Evolutionary conservation across 2,888 invertebrate species (phyloP).

Genomic region (Hyppa rectilinea): DNA sequence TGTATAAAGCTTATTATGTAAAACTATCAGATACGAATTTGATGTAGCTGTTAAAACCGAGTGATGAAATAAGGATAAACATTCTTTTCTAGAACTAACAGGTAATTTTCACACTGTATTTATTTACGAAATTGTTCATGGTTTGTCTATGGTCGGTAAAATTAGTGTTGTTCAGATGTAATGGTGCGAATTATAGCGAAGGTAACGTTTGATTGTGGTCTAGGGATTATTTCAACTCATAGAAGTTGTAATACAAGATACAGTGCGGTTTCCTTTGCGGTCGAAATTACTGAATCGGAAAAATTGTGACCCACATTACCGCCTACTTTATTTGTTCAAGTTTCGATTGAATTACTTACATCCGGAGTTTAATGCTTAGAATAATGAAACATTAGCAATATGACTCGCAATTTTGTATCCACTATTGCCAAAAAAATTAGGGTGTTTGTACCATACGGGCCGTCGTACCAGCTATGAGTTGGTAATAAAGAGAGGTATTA

Average conservation of each 20-base stretch:
- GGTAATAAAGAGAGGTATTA: too few relatives aligned
- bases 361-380: slow-evolving; percentile 54
- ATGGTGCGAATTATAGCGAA: slow-evolving; percentile 51
- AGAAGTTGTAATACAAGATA: slow-evolving; percentile 50
- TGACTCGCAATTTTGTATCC: slow-evolving; percentile 18
- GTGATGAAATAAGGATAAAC: slow-evolving; percentile 28
- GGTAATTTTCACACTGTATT: slow-evolving; percentile 26
- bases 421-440: slow-evolving; percentile 18
- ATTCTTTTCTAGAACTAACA: slow-evolving; percentile 43
- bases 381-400: slow-evolving; percentile 27
- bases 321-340: slow-evolving; percentile 30
- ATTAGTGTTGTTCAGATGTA: slow-evolving; percentile 35
- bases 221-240: slow-evolving; percentile 45
- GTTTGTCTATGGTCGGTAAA: slow-evolving; percentile 39
- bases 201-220: slow-evolving; percentile 60
- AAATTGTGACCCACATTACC: slow-evolving; percentile 46
- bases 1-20: background rate
- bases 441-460: background rate
- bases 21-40: slow-evolving; percentile 3
- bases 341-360: slow-evolving; percentile 46
- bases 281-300: slow-evolving; percentile 52
- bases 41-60: background rate
- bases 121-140: slow-evolving; percentile 32
- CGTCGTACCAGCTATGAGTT: background rate
- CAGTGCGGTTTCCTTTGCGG: slow-evolving; percentile 56